Evolutionary conservation across 2,113 vertebrate species (phyloP).

Genomic region (Anolis sagrei): DNA sequence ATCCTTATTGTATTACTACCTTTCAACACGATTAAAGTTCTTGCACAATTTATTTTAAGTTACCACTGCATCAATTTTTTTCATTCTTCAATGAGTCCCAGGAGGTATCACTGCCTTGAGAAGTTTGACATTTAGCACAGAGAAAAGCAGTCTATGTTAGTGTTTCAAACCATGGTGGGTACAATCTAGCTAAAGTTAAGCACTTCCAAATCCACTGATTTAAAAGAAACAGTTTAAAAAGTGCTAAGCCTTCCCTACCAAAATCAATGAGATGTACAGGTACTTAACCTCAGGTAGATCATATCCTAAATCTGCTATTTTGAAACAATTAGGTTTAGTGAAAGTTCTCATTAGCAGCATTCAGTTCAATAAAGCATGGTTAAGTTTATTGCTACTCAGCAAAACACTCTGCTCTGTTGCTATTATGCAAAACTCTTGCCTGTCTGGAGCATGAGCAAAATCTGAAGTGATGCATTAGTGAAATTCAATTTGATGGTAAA

Average conservation of each 20-base stretch:
- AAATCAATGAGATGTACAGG: slow-evolving; percentile 2
- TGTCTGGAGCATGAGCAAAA: slow-evolving; percentile 40
- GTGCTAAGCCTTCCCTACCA: background rate
- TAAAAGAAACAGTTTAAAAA: background rate
- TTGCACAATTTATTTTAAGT: background rate
- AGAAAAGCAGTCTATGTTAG: background rate
- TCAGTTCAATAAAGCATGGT: background rate
- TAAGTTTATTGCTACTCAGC: background rate
- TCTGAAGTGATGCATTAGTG: slow-evolving; percentile 53
- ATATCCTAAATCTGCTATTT: background rate
- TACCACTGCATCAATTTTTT: background rate
- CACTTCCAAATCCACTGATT: background rate
- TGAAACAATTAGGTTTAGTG: background rate
- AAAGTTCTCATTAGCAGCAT: background rate
- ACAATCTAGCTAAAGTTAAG: background rate
- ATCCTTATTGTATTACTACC: background rate
- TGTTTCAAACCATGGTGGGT: background rate
- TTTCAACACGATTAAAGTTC: background rate
- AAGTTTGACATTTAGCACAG: background rate
- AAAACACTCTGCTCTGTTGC: slow-evolving; percentile 3
- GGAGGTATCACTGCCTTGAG: background rate
- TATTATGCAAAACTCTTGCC: slow-evolving; percentile 59
- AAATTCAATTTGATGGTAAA: slow-evolving; percentile 46
- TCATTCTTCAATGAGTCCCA: background rate
- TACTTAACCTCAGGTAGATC: background rate